Percentiles rank a stretch among this genome's conserved stretches.
Evolutionary conservation across 1,140 invertebrate genomes (phyloP).

Genomic region (Listronotus oregonensis): DNA sequence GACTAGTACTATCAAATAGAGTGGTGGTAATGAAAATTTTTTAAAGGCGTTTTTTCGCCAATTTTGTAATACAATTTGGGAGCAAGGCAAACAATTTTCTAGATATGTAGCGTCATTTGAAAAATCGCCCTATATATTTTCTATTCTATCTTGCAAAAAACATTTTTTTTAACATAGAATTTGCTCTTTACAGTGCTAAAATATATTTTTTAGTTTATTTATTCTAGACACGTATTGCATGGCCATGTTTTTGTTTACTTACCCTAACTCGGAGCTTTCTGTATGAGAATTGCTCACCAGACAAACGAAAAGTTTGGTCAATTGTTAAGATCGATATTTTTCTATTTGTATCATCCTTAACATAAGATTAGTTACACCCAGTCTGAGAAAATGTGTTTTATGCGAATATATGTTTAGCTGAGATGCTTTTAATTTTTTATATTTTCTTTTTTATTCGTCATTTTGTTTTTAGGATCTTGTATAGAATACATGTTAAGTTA

Average conservation of each 20-base stretch:
- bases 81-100: too few species aligned
- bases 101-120: too few species aligned
- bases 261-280: neutral
- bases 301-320: constrained; percentile 4
- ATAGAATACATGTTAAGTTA: constrained; percentile 21
- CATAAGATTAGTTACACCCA: constrained; percentile 18
- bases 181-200: too few species aligned
- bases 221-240: neutral
- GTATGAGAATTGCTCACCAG: neutral
- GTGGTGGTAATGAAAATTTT: too few species aligned
- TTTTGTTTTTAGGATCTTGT: constrained; percentile 22
- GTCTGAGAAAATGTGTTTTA: constrained; percentile 6
- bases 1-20: too few species aligned
- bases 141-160: too few species aligned
- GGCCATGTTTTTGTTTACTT: neutral
- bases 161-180: too few species aligned
- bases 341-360: constrained; percentile 46
- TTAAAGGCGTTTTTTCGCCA: too few species aligned
- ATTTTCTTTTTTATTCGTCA: constrained; percentile 13
- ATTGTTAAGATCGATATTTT: constrained; percentile 45
- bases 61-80: too few species aligned
- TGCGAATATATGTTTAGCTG: constrained; percentile 15
- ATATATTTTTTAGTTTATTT: neutral
- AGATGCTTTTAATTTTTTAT: constrained; percentile 20
- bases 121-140: too few species aligned